Base-by-base conservation (phyloP, 2,797 vertebrate species). In the Bradypodion pumilum region DNA sequence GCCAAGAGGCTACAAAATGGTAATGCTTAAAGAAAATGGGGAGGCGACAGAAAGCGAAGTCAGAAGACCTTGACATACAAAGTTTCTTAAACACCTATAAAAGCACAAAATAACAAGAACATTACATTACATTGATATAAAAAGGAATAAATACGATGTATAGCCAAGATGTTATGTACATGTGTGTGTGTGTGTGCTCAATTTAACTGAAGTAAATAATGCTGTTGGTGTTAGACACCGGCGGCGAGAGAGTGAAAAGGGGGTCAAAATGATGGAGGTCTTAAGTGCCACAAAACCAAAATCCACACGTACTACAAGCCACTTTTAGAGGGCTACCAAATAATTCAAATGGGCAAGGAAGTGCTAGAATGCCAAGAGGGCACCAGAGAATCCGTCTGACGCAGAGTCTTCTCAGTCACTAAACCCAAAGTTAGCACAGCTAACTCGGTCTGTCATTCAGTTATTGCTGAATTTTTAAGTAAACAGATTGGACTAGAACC, bases 131-230 rank as follows among this genome's bases (percentile, higher is more conserved):
- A 90, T 93, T 85, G 94, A 94, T 92, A 94, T 93, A 94, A 94
- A 92, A 94, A 95, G 89, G 94, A 96, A 95, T 94, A 95, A 95
- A 95, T 96, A 94, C 90, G 92, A 92, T 92, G 92, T 92, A 92
- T 93, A 94, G 94, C 92, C 90, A 83, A 89, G 89, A 89, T 92
- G 93, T 93, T 94, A 94, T 94, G 88, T 95, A 94, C 92, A 94
- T 93, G 92, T 92, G 92, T 87, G 86, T 94, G 93, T 94, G 95
- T 87, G 86, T 94, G 93, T 94, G 95, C 93, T 95, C 93, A 89
- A 87, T 91, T 92, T 88, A 93, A 92, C 92, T 93, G 93, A 93
- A 92, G 92, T 87, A 91, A 94, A 94, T 91, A 65, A 82, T 89
- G 91, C 86, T 90, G 87, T 88, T 59, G 91, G 89, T 84, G 89